phyloP scores from a whole-genome alignment of 2,888 invertebrate genomes.

The Drosophila rellima region DNA sequence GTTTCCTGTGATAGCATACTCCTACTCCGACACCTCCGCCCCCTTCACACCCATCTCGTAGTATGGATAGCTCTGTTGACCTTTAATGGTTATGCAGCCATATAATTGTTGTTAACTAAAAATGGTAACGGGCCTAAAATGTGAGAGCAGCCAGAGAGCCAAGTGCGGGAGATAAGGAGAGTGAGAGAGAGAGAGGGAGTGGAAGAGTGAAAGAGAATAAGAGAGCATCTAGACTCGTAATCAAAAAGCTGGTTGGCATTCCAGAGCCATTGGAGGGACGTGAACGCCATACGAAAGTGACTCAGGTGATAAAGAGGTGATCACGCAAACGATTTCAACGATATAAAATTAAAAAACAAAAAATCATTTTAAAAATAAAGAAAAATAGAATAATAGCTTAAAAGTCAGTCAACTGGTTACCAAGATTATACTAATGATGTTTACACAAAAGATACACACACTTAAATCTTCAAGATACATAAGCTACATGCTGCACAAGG shows the following conservation, averaged over 20 bases:
- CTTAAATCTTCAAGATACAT: constrained; percentile 28
- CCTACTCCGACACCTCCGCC: neutral
- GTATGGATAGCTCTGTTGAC: constrained; percentile 37
- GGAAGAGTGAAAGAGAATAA: constrained; percentile 20
- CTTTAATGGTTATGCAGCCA: constrained; percentile 67
- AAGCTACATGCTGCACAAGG: constrained; percentile 41
- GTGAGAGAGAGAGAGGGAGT: constrained; percentile 16
- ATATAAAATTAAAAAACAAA: constrained; percentile 14
- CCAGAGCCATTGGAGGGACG: constrained; percentile 54
- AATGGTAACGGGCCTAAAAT: constrained; percentile 66
- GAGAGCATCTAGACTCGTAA: constrained; percentile 28
- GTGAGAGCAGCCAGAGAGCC: constrained; percentile 30
- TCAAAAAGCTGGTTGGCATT: constrained; percentile 56
- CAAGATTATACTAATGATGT: constrained; percentile 56
- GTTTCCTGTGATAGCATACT: constrained; percentile 54
- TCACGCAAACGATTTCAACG: constrained; percentile 55
- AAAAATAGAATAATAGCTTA: constrained; percentile 11
- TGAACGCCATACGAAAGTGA: constrained; percentile 71
- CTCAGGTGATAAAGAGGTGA: constrained; percentile 78
- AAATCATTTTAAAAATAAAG: neutral
- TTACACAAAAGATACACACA: constrained; percentile 57
- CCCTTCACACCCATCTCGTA: neutral
- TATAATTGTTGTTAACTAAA: constrained; percentile 72
- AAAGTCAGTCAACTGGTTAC: constrained; percentile 36
- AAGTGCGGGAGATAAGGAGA: constrained; percentile 26